Evolutionary conservation across 2,888 invertebrate species (phyloP), one percentile per base, ranked within the genome.

Genomic region (Leucozona laternaria): DNA sequence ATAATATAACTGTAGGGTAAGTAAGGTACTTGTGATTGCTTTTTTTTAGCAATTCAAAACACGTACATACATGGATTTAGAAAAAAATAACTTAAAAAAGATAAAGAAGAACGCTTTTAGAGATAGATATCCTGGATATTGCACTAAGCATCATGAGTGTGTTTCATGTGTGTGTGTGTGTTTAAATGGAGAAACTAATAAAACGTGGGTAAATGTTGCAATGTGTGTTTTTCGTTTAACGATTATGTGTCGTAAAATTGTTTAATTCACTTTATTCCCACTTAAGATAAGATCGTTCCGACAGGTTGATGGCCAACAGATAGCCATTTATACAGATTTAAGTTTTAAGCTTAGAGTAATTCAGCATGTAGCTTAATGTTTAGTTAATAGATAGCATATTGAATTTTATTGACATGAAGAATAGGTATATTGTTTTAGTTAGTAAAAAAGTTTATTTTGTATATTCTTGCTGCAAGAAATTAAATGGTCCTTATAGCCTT

Each of bases 251-350:
- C 79, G 73, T 79, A 58, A 79, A 84, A 84, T 84, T 79, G 70
- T 79, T 79, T 79, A 79, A 79, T 84, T 84, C 83, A 79, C 83
- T 75, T 79, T 83, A 75, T 70, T 37, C 20, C 64, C 71, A 40
- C 57, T 77, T 72, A 48, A 70, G 70, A 68, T 64, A 64, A 55
- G 57, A 31, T 77, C 70, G 48, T 73, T 75, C 17, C 11, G 60
- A 62, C 45, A 68, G 28, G 55, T 73, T 75, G 57, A 31, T 55
- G 48, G 45, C 13, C n/a, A 45, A 43, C 57, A 71, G 50, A 53
- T 37, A 40, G 15, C 22, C 48, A 8, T 20, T 48, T 31, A 48
- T 31, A 48, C 31, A 57, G 40, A 64, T 37, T 75, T 53, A 34
- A 60, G 40, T 62, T 62, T 40, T 2, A 62, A 40, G 22, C 11